phyloP scores from a whole-genome alignment of 2,888 invertebrate genomes.

The Terebella lapidaria region DNA sequence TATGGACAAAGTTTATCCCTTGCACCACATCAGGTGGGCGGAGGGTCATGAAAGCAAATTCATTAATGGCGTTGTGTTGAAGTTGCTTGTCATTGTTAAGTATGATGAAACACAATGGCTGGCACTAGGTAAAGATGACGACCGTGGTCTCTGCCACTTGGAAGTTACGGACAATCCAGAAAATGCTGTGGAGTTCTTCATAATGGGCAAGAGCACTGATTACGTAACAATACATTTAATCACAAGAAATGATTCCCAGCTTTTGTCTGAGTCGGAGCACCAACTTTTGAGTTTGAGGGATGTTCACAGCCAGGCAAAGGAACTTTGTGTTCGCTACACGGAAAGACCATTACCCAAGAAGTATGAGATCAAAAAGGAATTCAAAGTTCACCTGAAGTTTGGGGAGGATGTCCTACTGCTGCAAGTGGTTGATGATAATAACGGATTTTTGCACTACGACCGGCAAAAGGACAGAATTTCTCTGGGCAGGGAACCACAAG shows the following conservation, averaged over 20 bases:
- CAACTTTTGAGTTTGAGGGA: no score
- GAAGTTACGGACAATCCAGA: not conserved
- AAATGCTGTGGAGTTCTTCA: not conserved
- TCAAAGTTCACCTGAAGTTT: not conserved
- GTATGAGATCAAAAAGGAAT: no score
- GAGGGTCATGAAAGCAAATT: not conserved
- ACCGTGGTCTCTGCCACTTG: not conserved
- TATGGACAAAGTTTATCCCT: not conserved
- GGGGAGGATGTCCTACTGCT: not conserved
- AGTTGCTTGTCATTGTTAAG: not conserved
- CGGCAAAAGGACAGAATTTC: not conserved
- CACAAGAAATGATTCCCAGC: not conserved
- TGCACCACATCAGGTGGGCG: not conserved
- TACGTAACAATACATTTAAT: not conserved
- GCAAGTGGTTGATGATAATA: not conserved
- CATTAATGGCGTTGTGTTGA: not conserved
- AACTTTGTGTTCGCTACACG: no score
- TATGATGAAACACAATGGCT: not conserved
- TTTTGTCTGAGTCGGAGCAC: no score
- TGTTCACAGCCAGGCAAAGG: no score
- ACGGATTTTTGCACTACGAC: not conserved
- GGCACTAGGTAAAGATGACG: not conserved
- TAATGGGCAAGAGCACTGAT: not conserved
- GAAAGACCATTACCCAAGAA: no score
- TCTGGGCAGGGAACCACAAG: not conserved